Percentiles rank a stretch among this genome's conserved stretches.
These are phyloP conservation scores for Synanceia verrucosa DNA, from an alignment of 2,797 vertebrate species.

Conservation along the genomic window DNA sequence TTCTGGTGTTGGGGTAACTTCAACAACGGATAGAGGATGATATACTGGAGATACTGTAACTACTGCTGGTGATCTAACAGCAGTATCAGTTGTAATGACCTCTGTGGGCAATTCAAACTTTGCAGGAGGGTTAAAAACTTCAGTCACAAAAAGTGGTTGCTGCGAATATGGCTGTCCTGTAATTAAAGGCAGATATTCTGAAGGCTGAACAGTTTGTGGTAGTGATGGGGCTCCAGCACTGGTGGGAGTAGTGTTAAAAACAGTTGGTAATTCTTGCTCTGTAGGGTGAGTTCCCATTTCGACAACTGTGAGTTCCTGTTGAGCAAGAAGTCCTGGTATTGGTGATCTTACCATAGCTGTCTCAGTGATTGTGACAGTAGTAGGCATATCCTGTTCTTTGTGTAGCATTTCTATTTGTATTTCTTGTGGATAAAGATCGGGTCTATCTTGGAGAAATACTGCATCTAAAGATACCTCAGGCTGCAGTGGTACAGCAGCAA, in stretches of 20 bases:
- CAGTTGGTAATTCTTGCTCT: conserved; percentile 29
- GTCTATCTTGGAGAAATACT: conserved; percentile 23
- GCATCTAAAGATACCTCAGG: conserved; percentile 24
- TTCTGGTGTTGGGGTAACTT: conserved; percentile 27
- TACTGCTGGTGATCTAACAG: conserved; percentile 41
- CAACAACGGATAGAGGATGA: conserved; percentile 10
- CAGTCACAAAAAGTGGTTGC: conserved; percentile 22
- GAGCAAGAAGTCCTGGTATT: conserved; percentile 36
- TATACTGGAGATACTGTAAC: conserved; percentile 36
- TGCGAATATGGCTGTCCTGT: conserved; percentile 28
- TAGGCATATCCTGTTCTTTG: conserved; percentile 27
- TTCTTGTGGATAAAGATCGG: conserved; percentile 27
- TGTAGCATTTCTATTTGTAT: conserved; percentile 40
- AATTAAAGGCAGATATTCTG: conserved; percentile 17
- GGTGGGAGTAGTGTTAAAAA: conserved; percentile 14
- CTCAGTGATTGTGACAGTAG: conserved; percentile 29
- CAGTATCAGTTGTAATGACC: conserved; percentile 31
- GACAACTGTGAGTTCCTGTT: conserved; percentile 16
- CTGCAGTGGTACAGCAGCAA: conserved; percentile 27
- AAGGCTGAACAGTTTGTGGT: conserved; percentile 35
- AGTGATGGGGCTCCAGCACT: conserved; percentile 22
- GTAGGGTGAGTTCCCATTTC: conserved; percentile 16
- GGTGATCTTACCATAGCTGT: conserved; percentile 13
- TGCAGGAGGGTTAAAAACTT: conserved; percentile 10
- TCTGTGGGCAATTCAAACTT: conserved; percentile 43